Percentiles rank a stretch among this genome's conserved stretches.
Conservation (phyloP, 1,140 invertebrate species). For the Lucilia sericata region DNA sequence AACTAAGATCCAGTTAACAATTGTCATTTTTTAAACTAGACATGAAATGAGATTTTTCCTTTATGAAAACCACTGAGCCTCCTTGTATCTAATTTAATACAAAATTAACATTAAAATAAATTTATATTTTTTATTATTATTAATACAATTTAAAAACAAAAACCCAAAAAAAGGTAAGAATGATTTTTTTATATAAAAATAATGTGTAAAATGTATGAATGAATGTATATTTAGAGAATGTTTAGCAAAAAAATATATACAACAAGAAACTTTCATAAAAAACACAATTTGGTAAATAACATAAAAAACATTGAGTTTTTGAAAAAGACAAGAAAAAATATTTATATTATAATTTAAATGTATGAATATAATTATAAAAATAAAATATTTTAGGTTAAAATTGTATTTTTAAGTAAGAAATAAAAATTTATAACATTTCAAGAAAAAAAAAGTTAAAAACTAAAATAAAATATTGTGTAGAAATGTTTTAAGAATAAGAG, state of each 20-base stretch:
- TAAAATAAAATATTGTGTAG: constrained; percentile 19
- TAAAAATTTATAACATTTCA: constrained; percentile 19
- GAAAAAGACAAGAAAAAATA: neutral
- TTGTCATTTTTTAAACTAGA: too few relatives aligned
- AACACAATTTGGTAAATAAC: neutral
- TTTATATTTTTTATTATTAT: constrained; percentile 22
- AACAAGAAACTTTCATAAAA: neutral
- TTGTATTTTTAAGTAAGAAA: neutral
- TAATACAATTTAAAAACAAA: neutral
- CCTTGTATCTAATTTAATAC: neutral
- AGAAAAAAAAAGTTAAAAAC: neutral
- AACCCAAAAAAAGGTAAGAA: neutral
- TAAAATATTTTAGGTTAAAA: neutral
- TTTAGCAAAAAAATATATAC: neutral
- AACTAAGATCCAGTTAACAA: too few relatives aligned
- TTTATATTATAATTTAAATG: neutral
- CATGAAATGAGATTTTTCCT: too few relatives aligned
- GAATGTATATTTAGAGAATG: neutral
- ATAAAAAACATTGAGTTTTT: neutral
- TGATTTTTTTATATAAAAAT: constrained; percentile 10
- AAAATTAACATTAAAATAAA: neutral
- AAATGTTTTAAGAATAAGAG: neutral
- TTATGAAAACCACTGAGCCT: too few relatives aligned
- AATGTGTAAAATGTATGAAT: constrained; percentile 6
- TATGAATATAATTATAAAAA: neutral